Evolutionary conservation across 2,797 vertebrate genomes (phyloP), one percentile per base, ranked within the genome.

Genomic region (Hylomyscus alleni): DNA sequence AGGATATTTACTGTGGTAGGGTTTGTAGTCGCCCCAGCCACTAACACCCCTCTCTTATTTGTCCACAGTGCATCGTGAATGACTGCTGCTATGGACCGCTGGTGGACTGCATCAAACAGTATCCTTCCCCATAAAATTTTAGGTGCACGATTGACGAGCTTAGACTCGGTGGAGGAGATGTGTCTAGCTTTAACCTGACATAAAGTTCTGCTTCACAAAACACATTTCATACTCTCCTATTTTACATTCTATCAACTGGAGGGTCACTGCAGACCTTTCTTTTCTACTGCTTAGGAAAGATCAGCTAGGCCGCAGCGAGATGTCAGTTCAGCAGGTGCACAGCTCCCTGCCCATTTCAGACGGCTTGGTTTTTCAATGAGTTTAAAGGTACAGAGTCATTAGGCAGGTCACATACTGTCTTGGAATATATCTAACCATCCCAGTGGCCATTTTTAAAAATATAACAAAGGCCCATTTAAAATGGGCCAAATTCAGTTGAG

Each of bases 41-140:
- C 78, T 81, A 96, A 94, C 92, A 94, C 92, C 93, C 90, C 97
- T 94, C 97, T 98, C 97, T 98, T 98, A 95, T 98, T 98, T 98
- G 94, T 98, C 98, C 99, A 98, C 99, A 99, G 99, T 99, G 99
- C 98, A 99, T 99, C 98, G 99, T 99, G 99, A 99, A 99, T 97
- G 99, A 99, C 99, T 99, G 99, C 98, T 99, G 99, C 99, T 99
- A 99, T 99, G 99, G 99, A 99, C 99, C 99, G 96, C 99, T 99
- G 99, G 99, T 99, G 98, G 99, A 99, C 99, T 99, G 99, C 99
- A 99, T 99, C 99, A 99, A 99, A 99, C 99, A 99, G 99, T 99
- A 99, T 99, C 99, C 99, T 99, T 99, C 99, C 98, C 98, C 99
- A 99, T 99, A 99, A 99, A 99, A 99, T 99, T 99, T 99, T 98